phyloP scores from a whole-genome alignment of 2,797 vertebrate genomes.

The Poeciliopsis gracilis region DNA sequence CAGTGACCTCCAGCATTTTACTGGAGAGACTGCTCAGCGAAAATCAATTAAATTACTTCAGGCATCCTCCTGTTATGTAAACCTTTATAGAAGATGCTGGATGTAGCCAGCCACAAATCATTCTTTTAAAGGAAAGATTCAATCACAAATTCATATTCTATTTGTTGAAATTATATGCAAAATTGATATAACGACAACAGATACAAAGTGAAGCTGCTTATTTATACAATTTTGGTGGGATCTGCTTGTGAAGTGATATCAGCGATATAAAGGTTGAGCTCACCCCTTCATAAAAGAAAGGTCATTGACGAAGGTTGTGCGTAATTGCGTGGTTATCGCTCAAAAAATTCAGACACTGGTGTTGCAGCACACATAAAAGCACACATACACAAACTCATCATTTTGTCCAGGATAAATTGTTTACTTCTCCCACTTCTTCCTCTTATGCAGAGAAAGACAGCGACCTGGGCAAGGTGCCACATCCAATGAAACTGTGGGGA shows the following conservation, averaged over 20 bases:
- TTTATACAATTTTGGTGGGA: slow-evolving; percentile 1
- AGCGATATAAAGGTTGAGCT: slow-evolving; percentile 28
- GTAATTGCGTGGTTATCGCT: slow-evolving; percentile 44
- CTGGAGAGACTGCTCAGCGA: slow-evolving; percentile 36
- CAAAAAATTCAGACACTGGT: slow-evolving; percentile 31
- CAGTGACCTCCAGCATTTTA: slow-evolving; percentile 46
- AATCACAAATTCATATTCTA: neutral
- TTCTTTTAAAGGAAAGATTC: slow-evolving; percentile 1
- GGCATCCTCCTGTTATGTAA: slow-evolving; percentile 38
- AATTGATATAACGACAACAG: neutral
- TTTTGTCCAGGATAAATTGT: slow-evolving; percentile 25
- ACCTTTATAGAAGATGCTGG: slow-evolving; percentile 13
- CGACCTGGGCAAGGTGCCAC: slow-evolving; percentile 51
- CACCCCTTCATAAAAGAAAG: slow-evolving; percentile 56
- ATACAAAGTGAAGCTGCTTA: neutral
- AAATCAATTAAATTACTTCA: slow-evolving; percentile 57
- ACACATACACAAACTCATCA: slow-evolving; percentile 1
- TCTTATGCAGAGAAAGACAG: slow-evolving; percentile 45
- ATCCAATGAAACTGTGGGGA: slow-evolving; percentile 76
- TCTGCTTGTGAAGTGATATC: slow-evolving; percentile 10
- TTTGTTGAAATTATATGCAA: neutral
- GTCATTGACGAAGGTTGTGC: slow-evolving; percentile 63
- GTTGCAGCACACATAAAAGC: slow-evolving; percentile 20
- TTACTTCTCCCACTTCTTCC: slow-evolving; percentile 39
- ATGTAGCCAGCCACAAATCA: slow-evolving; percentile 5